Evolutionary conservation across 2,113 vertebrate species (phyloP), one percentile per base, ranked within the genome.

Genomic region (Syngnathus scovelli): DNA sequence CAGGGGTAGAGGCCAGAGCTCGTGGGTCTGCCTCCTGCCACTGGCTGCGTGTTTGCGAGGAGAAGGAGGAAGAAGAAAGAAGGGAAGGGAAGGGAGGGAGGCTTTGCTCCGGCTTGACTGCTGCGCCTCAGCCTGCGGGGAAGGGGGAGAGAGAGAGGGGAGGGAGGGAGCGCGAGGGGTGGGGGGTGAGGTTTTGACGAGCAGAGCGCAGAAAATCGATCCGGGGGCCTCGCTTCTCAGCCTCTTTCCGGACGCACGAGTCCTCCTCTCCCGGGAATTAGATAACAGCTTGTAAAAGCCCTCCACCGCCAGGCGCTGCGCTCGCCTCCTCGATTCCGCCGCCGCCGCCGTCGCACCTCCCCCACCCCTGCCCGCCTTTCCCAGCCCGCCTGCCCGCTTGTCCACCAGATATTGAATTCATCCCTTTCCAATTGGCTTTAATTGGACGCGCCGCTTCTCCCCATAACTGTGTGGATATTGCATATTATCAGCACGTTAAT

Each of bases 201-300:
- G 77, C 81, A 77, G 80, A 72, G 85, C 78, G 69, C 85, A 81
- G 87, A 85, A 89, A 88, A 89, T 88, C 83, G 85, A 89, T 89
- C 87, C 83, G 71, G 79, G 80, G 84, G 80, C 84, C 81, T 71
- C 74, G 82, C 81, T 88, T 80, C 84, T 87, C 85, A 83, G 87
- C 87, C 86, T 85, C 84, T 87, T 62, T 87, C 86, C 86, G 76
- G 85, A 84, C 85, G 84, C 80, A 66, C 74, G 80, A 87, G 85
- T 87, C 82, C 87, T 87, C 78, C 78, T 86, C 87, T 85, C 77
- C 67, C 23, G 88, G 88, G 86, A 88, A 85, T 87, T 85, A 89
- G 86, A 90, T 90, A 90, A 90, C 84, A 77, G 85, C 83, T 83
- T 87, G 85, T 88, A 86, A 90, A 88, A 90, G 84, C 83, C 78